Base-by-base conservation (phyloP, 2,888 invertebrate species). In the Drosophila austrosaltans region DNA sequence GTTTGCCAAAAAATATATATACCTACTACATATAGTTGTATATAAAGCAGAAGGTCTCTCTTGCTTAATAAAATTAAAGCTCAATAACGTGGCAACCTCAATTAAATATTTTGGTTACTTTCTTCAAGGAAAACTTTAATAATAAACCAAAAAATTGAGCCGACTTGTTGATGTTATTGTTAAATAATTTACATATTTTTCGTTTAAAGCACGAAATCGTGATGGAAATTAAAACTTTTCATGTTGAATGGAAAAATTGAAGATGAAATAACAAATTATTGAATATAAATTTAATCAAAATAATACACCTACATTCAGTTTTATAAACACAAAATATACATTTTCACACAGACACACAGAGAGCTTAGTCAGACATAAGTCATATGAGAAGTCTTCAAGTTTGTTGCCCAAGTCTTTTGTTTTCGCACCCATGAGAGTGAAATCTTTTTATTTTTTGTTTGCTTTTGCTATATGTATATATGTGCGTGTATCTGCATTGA, bases 91-190 rank as follows among this genome's bases (percentile, higher is more conserved):
- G 74, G 79, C 60, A 80, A 82, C 76, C 86, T 87, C 86, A 86
- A 82, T 82, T 74, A 82, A 56, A 48, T 12, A 48, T 58, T 60
- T 58, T 59, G 20, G 30, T 66, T 56, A 78, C 82, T 83, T 83
- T 83, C 88, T 78, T 85, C 77, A 87, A 87, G 72, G 72, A 76
- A 87, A 87, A 69, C 59, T 42, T 63, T 60, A 57, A 54, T 60
- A 56, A 71, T 54, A 67, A 56, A 66, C 60, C 54, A 5, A 74
- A 65, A 72, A 66, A 66, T 28, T 53, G 59, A 64, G 53, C 39
- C 63, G 63, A 76, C 66, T 65, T 79, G 75, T 54, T 67, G 64
- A 8, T 36, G 7, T 36, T 10, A 36, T 36, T 36, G 36, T 36
- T 36, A 36, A 36, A 36, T 4, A 70, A 83, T 83, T 76, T 85